Percentiles rank a stretch among this genome's conserved stretches.
Conservation (phyloP, 2,113 vertebrate genomes). For the Bos javanicus region DNA sequence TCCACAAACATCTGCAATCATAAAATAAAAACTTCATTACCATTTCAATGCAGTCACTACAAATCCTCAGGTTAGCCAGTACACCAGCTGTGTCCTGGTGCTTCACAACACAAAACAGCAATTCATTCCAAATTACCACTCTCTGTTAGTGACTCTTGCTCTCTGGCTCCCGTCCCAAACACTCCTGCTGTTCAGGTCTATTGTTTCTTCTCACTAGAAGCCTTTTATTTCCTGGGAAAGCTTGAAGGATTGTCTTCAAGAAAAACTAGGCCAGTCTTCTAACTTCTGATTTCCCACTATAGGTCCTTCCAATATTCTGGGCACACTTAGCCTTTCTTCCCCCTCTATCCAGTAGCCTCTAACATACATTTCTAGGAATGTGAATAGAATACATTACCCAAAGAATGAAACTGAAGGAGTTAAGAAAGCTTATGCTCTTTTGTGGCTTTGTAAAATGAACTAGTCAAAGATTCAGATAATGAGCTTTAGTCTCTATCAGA, state of each 20-base stretch:
- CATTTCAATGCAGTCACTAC: conserved; percentile 82
- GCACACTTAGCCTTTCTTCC: neutral
- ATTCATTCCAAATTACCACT: conserved; percentile 83
- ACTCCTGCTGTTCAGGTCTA: conserved; percentile 81
- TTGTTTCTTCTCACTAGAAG: conserved; percentile 75
- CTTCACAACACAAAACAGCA: conserved; percentile 80
- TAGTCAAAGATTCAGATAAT: neutral
- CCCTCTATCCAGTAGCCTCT: neutral
- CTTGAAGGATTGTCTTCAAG: conserved; percentile 64
- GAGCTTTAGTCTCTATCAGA: conserved; percentile 20
- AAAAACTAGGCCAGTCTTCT: conserved; percentile 62
- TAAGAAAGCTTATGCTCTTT: neutral
- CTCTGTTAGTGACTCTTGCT: conserved; percentile 80
- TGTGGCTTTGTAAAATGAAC: conserved; percentile 6
- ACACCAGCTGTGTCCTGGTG: conserved; percentile 80
- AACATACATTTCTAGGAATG: neutral
- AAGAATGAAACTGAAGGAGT: neutral
- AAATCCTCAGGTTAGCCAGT: conserved; percentile 81
- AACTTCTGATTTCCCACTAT: conserved; percentile 21
- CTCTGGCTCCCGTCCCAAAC: conserved; percentile 78
- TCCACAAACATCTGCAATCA: conserved; percentile 80
- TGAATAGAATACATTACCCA: neutral
- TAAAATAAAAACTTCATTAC: conserved; percentile 85
- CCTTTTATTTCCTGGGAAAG: conserved; percentile 73
- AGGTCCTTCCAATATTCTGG: conserved; percentile 10